Base-by-base conservation (phyloP, 2,113 vertebrate genomes). In the Aleadryas rufinucha region DNA sequence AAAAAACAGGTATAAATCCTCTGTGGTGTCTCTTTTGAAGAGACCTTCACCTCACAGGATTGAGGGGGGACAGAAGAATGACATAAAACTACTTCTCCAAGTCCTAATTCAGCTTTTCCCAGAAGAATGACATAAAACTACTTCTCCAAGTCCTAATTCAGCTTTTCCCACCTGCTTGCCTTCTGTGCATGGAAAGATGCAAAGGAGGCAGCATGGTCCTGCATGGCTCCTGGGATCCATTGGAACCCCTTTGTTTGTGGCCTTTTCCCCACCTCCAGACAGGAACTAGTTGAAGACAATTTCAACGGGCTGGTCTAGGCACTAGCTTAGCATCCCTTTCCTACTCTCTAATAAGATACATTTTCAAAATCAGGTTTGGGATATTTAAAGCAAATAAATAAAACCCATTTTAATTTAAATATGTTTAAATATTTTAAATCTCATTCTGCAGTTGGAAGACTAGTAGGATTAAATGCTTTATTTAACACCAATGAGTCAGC, bases 371-470 rank as follows among this genome's bases (percentile, higher is more conserved):
- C 24, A 77, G 6, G 16, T 49, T 81, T 74, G 69, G 22, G 16
- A 74, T 54, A 52, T 87, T 84, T 53, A 89, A 72, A 91, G 37
- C n/a, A 81, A 89, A 80, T 28, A 93, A 81, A 65, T 35, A 81
- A 83, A 83, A 20, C 6, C 2, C 9, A 11, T 26, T 77, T 72
- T 23, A 42, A 91, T 35, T 60, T 75, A 35, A 66, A 30, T 16
- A 37, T 0, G 1, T n/a, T n/a, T n/a, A n/a, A n/a, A n/a, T 37
- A 61, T 65, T 84, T 80, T 35, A 84, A 74, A 86, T 74, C 22
- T n/a, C 19, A 64, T n/a, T 72, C 56, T 70, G 61, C 47, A 41
- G 8, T 5, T 41, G 13, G 42, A 91, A 77, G 72, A 87, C 49
- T 47, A 52, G 35, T 27, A 72, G 53, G 30, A 84, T 47, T 60